Evolutionary conservation across 2,888 invertebrate species (phyloP).

Genomic region (Herminia tarsipennalis): DNA sequence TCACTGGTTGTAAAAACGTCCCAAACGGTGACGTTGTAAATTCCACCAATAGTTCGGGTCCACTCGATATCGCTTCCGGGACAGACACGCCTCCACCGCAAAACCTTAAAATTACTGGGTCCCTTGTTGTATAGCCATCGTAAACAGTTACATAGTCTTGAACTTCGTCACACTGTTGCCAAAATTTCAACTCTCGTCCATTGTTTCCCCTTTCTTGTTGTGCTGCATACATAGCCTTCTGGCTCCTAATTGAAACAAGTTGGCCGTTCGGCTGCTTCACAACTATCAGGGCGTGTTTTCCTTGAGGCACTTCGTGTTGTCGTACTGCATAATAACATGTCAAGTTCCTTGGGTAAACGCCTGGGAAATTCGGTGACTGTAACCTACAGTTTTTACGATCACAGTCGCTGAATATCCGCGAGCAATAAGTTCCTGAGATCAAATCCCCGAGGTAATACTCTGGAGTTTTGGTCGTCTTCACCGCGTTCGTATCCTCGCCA

Average conservation of each 20-base stretch:
- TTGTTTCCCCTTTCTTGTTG: conserved; percentile 86
- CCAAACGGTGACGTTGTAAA: conserved; percentile 96
- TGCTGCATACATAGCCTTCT: conserved; percentile 88
- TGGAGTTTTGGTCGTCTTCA: conserved; percentile 76
- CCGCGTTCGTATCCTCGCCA: conserved; percentile 71
- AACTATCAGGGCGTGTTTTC: conserved; percentile 95
- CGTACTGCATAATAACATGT: conserved; percentile 97
- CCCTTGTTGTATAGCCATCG: conserved; percentile 94
- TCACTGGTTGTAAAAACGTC: conserved; percentile 93
- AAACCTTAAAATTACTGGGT: conserved; percentile 95
- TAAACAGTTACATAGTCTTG: conserved; percentile 95
- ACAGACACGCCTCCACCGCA: conserved; percentile 95
- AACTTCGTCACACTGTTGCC: conserved; percentile 95
- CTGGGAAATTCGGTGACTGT: conserved; percentile 97
- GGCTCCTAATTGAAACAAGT: conserved; percentile 93
- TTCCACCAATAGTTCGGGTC: conserved; percentile 94
- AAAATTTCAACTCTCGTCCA: conserved; percentile 87
- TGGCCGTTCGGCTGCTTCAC: conserved; percentile 94
- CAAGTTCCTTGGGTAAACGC: conserved; percentile 96
- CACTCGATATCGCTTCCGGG: conserved; percentile 94
- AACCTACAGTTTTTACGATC: conserved; percentile 95
- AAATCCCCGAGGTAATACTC: conserved; percentile 94
- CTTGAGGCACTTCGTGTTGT: conserved; percentile 93
- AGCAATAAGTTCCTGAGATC: conserved; percentile 96
- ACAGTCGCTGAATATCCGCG: conserved; percentile 96